Evolutionary conservation across 92 coral and sea anemone genomes (phyloP), one percentile per base, ranked within the genome.

Genomic region (Siderastrea siderea): DNA sequence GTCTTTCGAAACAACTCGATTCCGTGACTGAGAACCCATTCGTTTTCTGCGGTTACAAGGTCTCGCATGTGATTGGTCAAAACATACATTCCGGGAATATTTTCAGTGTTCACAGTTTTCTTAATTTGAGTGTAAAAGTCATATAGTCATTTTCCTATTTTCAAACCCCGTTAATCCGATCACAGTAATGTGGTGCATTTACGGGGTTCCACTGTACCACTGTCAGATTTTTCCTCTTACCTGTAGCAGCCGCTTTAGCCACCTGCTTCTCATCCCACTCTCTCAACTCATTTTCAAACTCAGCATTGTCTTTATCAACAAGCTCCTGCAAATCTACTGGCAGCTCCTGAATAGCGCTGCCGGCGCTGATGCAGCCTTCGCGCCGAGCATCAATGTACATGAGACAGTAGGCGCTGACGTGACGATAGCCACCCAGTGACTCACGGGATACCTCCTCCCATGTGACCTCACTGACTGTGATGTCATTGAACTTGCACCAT

Each of bases 391-490:
- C 99, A 67, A 92, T 84, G 55, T 96, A 96, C 95, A 96, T 90
- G 66, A 96, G 88, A 48, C 99, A 95, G 75, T 96, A 96, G 3
- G 99, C 99, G 86, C 99, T 96, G 82, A 94, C 97, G 85, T 92
- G 89, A 90, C 95, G 96, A 90, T 80, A 96, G 45, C 96, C 97
- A 74, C 99, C 99, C 81, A 94, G 76, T 44, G 99, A 96, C 72
- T 92, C 99, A 65, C 94, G 94, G 76, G 92, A 87, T 12, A 94
- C 99, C 66, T 96, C 99, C n/a, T 96, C 97, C 99, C 99, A 96
- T 47, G 98, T 81, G 84, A 96, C 97, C 68, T 96, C 96, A 55
- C 93, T 96, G 78, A 96, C 99, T 45, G 96, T 96, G 79, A 96
- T 94, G 86, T 96, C 99, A 76, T 96, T 96, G 87, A 87, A 96